phyloP scores from a whole-genome alignment of 2,888 invertebrate species.

The Brenthis hecate region DNA sequence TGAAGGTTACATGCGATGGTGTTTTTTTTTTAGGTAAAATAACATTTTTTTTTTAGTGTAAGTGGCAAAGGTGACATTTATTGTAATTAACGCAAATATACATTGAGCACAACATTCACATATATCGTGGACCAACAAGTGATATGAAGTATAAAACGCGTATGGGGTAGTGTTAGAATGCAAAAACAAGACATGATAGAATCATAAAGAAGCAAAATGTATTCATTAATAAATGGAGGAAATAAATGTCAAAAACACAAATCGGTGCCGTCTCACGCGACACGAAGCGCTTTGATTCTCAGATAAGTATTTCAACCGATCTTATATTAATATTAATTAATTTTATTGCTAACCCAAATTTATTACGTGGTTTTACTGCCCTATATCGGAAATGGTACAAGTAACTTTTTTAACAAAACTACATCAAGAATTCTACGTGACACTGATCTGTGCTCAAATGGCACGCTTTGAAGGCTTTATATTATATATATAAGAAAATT shows the following conservation, averaged over 20 bases:
- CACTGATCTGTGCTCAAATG: no score
- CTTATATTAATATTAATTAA: background rate
- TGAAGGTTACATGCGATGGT: no score
- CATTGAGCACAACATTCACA: slow-evolving; percentile 14
- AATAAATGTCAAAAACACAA: slow-evolving; percentile 18
- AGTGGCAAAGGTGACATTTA: background rate
- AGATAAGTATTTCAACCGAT: slow-evolving; percentile 11
- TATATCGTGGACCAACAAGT: background rate
- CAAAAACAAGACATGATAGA: slow-evolving; percentile 18
- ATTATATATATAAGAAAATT: no score
- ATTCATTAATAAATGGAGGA: slow-evolving; percentile 1
- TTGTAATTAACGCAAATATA: slow-evolving; percentile 1
- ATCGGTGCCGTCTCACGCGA: slow-evolving; percentile 59
- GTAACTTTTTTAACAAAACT: background rate
- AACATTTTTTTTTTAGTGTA: background rate
- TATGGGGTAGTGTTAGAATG: slow-evolving; percentile 20
- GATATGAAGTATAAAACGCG: background rate
- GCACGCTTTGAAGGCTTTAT: no score
- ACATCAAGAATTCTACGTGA: no score
- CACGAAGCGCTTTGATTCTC: slow-evolving; percentile 46
- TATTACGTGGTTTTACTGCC: slow-evolving; percentile 23
- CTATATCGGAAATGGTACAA: no score
- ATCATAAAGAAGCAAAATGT: slow-evolving; percentile 24
- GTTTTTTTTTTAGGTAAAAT: background rate
- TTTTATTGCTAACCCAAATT: background rate